Conservation (phyloP, 2,113 vertebrate species). For the Cathartes aura region DNA sequence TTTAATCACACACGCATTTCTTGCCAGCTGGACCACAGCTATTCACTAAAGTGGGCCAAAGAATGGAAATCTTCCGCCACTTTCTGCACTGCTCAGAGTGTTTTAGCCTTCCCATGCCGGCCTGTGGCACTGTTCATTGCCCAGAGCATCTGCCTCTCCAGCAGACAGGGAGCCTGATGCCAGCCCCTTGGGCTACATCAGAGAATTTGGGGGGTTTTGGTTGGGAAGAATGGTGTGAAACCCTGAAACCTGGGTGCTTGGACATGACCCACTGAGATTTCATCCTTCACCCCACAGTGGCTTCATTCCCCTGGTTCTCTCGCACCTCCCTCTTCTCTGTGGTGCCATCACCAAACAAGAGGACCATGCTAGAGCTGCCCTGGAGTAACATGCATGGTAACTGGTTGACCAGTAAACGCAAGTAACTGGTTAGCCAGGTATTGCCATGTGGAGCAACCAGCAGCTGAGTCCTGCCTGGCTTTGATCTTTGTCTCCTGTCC, state of each 20-base stretch:
- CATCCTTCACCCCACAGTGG: background rate
- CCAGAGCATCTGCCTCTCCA: background rate
- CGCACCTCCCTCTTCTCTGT: background rate
- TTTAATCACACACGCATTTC: background rate
- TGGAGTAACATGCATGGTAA: background rate
- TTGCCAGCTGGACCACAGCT: background rate
- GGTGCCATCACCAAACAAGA: background rate
- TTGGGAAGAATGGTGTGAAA: background rate
- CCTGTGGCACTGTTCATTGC: background rate
- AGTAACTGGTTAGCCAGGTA: background rate
- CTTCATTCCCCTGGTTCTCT: background rate
- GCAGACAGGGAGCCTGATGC: rapidly evolving
- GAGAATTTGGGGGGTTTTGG: rapidly evolving
- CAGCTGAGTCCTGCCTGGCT: background rate
- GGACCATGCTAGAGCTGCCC: background rate
- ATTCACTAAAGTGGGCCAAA: background rate
- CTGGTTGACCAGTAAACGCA: background rate
- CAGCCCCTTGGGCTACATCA: background rate
- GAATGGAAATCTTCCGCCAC: background rate
- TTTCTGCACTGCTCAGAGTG: background rate
- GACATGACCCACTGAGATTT: background rate
- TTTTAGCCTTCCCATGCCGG: background rate
- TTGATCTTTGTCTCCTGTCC: background rate
- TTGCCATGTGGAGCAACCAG: background rate
- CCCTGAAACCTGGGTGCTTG: background rate